A percentile compares a stretch with the other conserved stretches of the same genome.
These are phyloP conservation scores for Sebastes itinus DNA, from an alignment of 2,797 vertebrate species.

Conservation along the genomic window DNA sequence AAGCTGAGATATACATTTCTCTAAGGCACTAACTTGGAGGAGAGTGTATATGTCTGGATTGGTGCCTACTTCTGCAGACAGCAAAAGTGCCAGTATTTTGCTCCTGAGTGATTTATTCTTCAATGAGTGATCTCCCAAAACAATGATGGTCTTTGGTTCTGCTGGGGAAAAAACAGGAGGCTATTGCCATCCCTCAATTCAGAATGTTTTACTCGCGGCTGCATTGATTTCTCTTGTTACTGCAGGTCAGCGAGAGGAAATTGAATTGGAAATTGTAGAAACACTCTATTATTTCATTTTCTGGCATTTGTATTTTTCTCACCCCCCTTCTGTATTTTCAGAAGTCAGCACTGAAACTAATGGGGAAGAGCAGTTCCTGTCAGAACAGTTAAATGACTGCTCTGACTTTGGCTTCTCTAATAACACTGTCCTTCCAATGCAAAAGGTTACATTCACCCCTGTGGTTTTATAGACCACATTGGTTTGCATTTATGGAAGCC, in stretches of 20 bases:
- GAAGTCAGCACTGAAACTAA: conserved; percentile 64
- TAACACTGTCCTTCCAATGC: conserved; percentile 69
- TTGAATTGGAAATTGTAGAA: conserved; percentile 83
- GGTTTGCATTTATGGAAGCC: conserved; percentile 73
- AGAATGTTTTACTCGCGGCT: conserved; percentile 68
- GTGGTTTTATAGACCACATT: conserved; percentile 70
- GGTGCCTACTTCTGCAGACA: conserved; percentile 15
- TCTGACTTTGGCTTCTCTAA: conserved; percentile 74
- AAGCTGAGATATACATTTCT: conserved; percentile 24
- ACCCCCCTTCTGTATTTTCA: conserved; percentile 41
- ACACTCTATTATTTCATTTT: conserved; percentile 80
- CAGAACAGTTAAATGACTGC: conserved; percentile 71
- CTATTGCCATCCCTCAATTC: conserved; percentile 59
- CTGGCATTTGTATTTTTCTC: conserved; percentile 64
- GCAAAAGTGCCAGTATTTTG: conserved; percentile 39
- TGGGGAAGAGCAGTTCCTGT: conserved; percentile 66
- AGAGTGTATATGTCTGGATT: conserved; percentile 18
- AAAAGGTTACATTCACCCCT: conserved; percentile 76
- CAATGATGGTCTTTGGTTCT: conserved; percentile 52
- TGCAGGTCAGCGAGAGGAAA: conserved; percentile 80
- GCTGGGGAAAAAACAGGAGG: conserved; percentile 14
- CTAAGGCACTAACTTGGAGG: background rate
- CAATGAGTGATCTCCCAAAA: conserved; percentile 49
- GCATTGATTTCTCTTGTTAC: conserved; percentile 82
- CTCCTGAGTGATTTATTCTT: conserved; percentile 51